Evolutionary conservation across 2,113 vertebrate genomes (phyloP).

Genomic region (Scopus umbretta): DNA sequence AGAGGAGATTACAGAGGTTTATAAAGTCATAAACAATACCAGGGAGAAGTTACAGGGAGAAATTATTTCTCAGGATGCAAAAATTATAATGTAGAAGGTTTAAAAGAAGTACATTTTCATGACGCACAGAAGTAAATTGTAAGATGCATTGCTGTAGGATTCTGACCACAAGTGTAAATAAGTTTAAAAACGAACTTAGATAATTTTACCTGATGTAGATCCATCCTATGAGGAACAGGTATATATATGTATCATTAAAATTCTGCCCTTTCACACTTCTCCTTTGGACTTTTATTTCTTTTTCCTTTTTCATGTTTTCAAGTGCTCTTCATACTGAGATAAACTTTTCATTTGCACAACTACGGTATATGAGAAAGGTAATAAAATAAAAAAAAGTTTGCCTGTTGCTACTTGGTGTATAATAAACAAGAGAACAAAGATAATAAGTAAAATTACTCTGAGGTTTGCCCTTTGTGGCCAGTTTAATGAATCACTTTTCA

Average conservation of each 20-base stretch:
- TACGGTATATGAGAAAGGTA: neutral
- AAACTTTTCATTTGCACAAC: neutral
- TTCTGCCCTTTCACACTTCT: neutral
- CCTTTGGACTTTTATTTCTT: neutral
- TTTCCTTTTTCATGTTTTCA: neutral
- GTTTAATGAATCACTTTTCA: neutral
- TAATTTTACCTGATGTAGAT: neutral
- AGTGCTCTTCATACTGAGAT: neutral
- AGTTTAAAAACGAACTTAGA: neutral
- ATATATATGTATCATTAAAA: neutral
- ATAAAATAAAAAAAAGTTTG: neutral
- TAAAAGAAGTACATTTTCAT: neutral
- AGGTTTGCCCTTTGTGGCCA: neutral
- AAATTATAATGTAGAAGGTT: neutral
- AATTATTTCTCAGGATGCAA: neutral
- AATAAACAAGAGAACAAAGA: neutral
- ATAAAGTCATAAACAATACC: neutral
- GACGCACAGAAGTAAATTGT: rapidly evolving
- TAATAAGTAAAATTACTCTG: neutral
- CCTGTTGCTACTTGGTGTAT: neutral
- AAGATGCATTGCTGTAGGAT: neutral
- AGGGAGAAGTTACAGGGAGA: neutral
- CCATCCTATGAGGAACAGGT: neutral
- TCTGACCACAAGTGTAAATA: neutral
- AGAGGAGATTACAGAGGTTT: neutral